Evolutionary conservation across 2,797 vertebrate species (phyloP).

Genomic region (Adrianichthys oophorus): DNA sequence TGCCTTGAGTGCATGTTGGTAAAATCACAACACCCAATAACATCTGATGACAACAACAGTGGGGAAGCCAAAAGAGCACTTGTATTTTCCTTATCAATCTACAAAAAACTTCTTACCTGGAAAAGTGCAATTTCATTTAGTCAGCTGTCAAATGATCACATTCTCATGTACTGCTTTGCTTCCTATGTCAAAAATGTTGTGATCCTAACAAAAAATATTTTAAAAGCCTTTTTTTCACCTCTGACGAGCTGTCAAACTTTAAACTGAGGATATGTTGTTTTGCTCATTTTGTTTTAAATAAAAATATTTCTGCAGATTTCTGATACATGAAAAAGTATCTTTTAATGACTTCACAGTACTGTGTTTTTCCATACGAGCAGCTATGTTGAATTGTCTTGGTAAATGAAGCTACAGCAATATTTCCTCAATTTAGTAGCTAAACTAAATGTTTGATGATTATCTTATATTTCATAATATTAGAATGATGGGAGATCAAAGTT

Average conservation of each 20-base stretch:
- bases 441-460: too few relatives aligned
- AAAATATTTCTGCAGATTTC: too few relatives aligned
- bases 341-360: too few relatives aligned
- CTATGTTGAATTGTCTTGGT: too few relatives aligned
- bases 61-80: conserved; percentile 14
- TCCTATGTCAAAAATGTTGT: conserved; percentile 38
- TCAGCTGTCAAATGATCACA: conserved; percentile 56
- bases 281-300: not conserved
- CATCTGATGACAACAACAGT: conserved; percentile 7
- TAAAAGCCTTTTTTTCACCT: conserved; percentile 6
- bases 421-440: too few relatives aligned
- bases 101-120: conserved; percentile 8
- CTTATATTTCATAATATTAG: too few relatives aligned
- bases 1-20: not conserved
- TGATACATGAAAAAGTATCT: too few relatives aligned
- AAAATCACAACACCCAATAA: not conserved
- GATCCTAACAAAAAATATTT: conserved; percentile 22
- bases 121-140: conserved; percentile 45
- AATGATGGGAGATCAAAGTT: too few relatives aligned
- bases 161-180: conserved; percentile 27
- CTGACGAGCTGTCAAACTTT: conserved; percentile 32
- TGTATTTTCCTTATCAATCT: conserved; percentile 19
- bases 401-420: too few relatives aligned
- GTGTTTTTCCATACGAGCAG: too few relatives aligned
- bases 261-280: not conserved